phyloP scores from a whole-genome alignment of 2,113 vertebrate species.

The Eulemur rufifrons region DNA sequence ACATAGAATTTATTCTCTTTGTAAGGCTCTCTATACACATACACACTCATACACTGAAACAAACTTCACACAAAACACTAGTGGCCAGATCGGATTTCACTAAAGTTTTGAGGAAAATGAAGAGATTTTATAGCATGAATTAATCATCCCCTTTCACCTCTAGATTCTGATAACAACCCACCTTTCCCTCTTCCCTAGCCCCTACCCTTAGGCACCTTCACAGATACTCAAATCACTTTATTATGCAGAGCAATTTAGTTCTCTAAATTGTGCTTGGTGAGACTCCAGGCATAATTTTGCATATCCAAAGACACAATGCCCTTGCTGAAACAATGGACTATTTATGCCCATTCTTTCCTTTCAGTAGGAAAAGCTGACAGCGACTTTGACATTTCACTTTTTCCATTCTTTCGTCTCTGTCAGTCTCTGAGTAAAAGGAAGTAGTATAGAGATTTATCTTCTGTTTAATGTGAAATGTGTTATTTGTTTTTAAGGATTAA shows the following conservation, averaged over 20 bases:
- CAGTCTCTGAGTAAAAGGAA: not conserved
- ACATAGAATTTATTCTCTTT: not conserved
- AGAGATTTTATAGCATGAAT: not conserved
- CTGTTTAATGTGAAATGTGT: not conserved
- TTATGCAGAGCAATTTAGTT: not conserved
- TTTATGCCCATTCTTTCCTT: not conserved
- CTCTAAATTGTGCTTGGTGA: not conserved
- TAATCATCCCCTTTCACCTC: not conserved
- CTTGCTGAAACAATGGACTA: not conserved
- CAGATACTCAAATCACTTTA: not conserved
- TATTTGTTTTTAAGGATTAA: not conserved
- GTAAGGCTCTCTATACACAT: not conserved
- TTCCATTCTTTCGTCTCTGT: not conserved
- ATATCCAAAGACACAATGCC: not conserved
- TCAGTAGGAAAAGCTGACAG: not conserved
- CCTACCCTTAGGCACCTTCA: not conserved
- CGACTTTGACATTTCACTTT: not conserved
- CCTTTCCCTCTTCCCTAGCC: not conserved
- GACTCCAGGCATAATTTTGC: not conserved
- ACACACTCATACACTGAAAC: not conserved
- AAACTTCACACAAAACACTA: not conserved
- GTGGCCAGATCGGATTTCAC: not conserved
- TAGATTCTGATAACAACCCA: not conserved
- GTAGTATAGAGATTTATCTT: not conserved
- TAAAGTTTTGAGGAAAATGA: not conserved